phyloP scores from a whole-genome alignment of 1,140 invertebrate species.

The Temnothorax curvispinosus region DNA sequence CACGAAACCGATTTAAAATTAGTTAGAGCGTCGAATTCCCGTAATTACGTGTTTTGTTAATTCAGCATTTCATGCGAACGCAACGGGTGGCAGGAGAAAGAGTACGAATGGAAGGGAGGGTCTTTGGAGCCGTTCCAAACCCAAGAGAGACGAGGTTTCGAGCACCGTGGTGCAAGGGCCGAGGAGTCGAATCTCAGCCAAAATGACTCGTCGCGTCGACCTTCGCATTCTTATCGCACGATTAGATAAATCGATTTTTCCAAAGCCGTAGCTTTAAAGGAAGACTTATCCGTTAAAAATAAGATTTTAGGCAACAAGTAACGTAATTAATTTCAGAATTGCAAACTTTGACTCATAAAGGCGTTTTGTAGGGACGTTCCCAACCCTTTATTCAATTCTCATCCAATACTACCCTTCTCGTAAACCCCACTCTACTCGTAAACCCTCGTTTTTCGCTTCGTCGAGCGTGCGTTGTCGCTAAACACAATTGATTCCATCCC shows the following conservation, averaged over 20 bases:
- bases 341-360: too few species aligned
- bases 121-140: slow-evolving; percentile 68
- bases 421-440: too few species aligned
- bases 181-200: slow-evolving; percentile 14
- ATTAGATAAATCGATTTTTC: neutral
- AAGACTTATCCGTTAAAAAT: neutral
- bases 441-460: neutral
- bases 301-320: neutral
- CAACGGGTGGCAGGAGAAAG: slow-evolving; percentile 34
- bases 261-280: neutral
- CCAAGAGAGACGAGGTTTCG: slow-evolving; percentile 30
- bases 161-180: slow-evolving; percentile 56
- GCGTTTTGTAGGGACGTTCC: too few species aligned
- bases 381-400: too few species aligned
- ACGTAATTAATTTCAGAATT: too few species aligned
- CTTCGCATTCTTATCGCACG: slow-evolving; percentile 35
- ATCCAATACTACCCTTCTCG: too few species aligned
- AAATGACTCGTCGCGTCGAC: slow-evolving; percentile 45
- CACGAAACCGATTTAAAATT: neutral
- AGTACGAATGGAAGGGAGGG: slow-evolving; percentile 12
- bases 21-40: slow-evolving; percentile 7
- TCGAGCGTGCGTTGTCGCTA: slow-evolving; percentile 25
- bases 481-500: neutral
- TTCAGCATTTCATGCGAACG: slow-evolving; percentile 38
- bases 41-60: slow-evolving; percentile 64